Evolutionary conservation across 1,140 invertebrate species (phyloP), one percentile per base, ranked within the genome.

Genomic region (Solen grandis): DNA sequence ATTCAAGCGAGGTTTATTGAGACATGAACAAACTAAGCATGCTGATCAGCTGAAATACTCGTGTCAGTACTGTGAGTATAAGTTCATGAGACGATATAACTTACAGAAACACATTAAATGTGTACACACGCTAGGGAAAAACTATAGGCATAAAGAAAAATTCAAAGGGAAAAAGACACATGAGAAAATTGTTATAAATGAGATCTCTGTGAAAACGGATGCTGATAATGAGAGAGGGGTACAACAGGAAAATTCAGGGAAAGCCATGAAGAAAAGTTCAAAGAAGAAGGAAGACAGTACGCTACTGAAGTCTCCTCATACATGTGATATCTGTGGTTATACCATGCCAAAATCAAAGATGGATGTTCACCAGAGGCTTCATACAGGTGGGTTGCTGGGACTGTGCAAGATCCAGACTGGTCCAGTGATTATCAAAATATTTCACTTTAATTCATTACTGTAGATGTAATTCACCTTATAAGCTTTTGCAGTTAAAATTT

Each of bases 371-470:
- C 22, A 46, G 5, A 29, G 75, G 25, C 19, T 78, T 14, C 75
- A 78, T 50, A 78, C 75, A 68, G 75, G 75, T 69, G 69, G 22
- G n/a, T n/a, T n/a, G n/a, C n/a, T n/a, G n/a, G n/a, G n/a, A n/a
- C n/a, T n/a, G n/a, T n/a, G n/a, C n/a, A n/a, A n/a, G n/a, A n/a
- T n/a, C n/a, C n/a, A n/a, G n/a, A n/a, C n/a, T n/a, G n/a, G n/a
- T n/a, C n/a, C n/a, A n/a, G n/a, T n/a, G n/a, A n/a, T n/a, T n/a
- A n/a, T n/a, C n/a, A n/a, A n/a, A n/a, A n/a, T n/a, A n/a, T n/a
- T n/a, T n/a, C n/a, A n/a, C n/a, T n/a, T n/a, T n/a, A n/a, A n/a
- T n/a, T n/a, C n/a, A n/a, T n/a, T n/a, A n/a, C n/a, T n/a, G n/a
- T n/a, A n/a, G n/a, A n/a, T n/a, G n/a, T n/a, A n/a, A n/a, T n/a